phyloP scores from a whole-genome alignment of 2,113 vertebrate genomes.

The Gobius niger region DNA sequence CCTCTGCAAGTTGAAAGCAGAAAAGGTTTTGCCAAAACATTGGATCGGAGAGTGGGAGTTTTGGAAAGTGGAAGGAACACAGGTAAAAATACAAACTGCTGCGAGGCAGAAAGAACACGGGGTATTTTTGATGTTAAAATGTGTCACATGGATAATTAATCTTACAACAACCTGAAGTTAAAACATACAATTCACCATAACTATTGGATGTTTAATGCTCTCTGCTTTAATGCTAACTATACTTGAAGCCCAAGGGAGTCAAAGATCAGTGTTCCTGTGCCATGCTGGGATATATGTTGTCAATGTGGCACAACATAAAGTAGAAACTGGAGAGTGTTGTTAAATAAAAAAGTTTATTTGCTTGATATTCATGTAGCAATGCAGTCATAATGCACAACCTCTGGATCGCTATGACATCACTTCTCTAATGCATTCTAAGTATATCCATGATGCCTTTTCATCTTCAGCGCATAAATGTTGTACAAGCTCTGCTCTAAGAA shows the following conservation, averaged over 20 bases:
- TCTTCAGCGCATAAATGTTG: conserved; percentile 53
- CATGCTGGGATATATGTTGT: too few species aligned
- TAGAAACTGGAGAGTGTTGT: too few species aligned
- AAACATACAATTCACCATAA: not conserved
- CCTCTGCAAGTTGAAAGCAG: conserved; percentile 55
- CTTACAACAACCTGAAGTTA: not conserved
- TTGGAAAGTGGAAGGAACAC: conserved; percentile 49
- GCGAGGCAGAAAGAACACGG: conserved; percentile 2
- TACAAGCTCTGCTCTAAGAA: conserved; percentile 53
- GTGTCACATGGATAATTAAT: not conserved
- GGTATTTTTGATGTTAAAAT: not conserved
- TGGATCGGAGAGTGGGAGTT: conserved; percentile 52
- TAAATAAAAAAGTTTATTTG: too few species aligned
- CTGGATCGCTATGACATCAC: conserved; percentile 31
- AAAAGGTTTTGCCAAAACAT: conserved; percentile 61
- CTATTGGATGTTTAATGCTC: too few species aligned
- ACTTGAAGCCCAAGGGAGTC: too few species aligned
- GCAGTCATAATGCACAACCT: conserved; percentile 1
- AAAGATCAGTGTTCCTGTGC: too few species aligned
- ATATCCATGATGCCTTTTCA: conserved; percentile 59
- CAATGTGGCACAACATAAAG: too few species aligned
- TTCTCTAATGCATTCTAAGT: conserved; percentile 54
- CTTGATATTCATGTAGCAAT: not conserved
- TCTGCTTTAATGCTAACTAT: too few species aligned
- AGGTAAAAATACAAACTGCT: conserved; percentile 17